Evolutionary conservation across 1,140 invertebrate species (phyloP), one percentile per base, ranked within the genome.

Genomic region (Oscheius sp.): DNA sequence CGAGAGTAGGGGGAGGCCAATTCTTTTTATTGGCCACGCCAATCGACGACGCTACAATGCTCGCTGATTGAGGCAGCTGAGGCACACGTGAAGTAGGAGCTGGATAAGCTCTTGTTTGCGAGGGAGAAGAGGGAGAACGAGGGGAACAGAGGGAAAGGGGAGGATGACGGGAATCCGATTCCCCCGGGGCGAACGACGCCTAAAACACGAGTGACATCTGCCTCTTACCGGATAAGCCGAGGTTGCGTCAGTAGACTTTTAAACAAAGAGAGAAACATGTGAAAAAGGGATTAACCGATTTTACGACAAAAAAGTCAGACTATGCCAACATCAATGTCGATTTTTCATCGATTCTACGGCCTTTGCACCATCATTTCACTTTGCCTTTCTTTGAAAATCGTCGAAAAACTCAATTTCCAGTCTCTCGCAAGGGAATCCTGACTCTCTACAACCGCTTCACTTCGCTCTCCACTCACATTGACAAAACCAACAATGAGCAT

Each of bases 371-470:
- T n/a, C 18, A 28, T 31, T n/a, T 45, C 64, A 34, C 20, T 32
- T 76, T 42, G 28, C 26, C 15, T 20, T n/a, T 36, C 38, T 36
- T 36, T 28, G 7, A 35, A 38, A 45, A 1, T 18, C n/a, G 7
- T 10, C 28, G 2, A 31, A 52, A 29, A 15, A 49, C 46, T 3
- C 42, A 7, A 3, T 65, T 73, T 81, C 68, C 71, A 82, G 80
- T 82, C 28, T 81, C 81, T 42, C 76, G 79, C 28, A 68, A 68
- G 31, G 77, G 75, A 13, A 77, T 82, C 45, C 76, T 78, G n/a
- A 80, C 72, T 59, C 71, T 82, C n/a, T 74, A 82, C 68, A 75
- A 75, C 23, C 76, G 80, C 2, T 82, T 82, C 72, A 46, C 75
- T 2, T 68, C 68, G n/a, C 45, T 82, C 36, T 79, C 82, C 4